A percentile compares a stretch with the other conserved stretches of the same genome.
Evolutionary conservation across 2,113 vertebrate species (phyloP).

Genomic region (Saguinus imperator): DNA sequence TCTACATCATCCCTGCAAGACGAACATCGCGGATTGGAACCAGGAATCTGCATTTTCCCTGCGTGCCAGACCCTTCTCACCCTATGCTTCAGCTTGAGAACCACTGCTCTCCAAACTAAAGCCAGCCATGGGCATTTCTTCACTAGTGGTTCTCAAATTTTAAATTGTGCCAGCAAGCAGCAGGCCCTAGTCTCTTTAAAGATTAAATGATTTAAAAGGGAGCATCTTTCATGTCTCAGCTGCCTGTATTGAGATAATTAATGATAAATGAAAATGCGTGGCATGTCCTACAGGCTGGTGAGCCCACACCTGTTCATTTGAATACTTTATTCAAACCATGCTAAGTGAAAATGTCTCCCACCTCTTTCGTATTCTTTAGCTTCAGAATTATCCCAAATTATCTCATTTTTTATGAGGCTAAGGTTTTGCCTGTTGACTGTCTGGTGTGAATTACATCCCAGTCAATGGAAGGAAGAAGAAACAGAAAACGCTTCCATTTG

Average conservation of each 20-base stretch:
- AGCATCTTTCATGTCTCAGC: background rate
- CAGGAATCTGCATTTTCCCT: background rate
- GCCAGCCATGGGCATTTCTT: background rate
- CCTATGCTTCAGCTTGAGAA: accelerated
- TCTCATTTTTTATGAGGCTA: background rate
- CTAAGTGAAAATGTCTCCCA: background rate
- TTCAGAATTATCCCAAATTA: background rate
- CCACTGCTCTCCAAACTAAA: background rate
- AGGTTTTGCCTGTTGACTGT: background rate
- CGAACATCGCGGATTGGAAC: background rate
- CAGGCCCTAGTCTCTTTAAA: background rate
- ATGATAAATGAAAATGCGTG: background rate
- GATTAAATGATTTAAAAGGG: background rate
- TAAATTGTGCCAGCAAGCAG: background rate
- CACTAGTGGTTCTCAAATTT: background rate
- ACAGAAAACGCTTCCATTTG: background rate
- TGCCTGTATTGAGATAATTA: background rate
- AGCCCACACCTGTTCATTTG: background rate
- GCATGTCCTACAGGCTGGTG: background rate
- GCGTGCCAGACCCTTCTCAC: background rate
- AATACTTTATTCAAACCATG: background rate
- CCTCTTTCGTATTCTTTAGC: background rate
- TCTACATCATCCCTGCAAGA: no score
- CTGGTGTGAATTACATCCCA: conserved; percentile 5
- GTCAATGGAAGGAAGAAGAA: background rate